These are phyloP conservation scores for Gadus macrocephalus DNA, from an alignment of 2,113 vertebrate genomes.

Conservation along the genomic window DNA sequence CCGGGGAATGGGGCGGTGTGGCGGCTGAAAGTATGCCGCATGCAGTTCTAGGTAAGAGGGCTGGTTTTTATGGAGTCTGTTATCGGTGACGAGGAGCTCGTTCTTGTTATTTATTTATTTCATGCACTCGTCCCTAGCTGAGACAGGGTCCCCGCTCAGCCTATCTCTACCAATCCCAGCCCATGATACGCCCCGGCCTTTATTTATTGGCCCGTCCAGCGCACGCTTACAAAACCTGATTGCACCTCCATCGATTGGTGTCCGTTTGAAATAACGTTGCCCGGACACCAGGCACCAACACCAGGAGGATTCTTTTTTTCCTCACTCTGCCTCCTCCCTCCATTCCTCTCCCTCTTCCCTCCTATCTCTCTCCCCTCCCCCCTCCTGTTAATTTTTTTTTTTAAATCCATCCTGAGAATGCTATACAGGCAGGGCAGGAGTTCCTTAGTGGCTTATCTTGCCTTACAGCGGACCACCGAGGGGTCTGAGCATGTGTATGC, in stretches of 20 bases:
- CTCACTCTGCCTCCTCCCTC: background rate
- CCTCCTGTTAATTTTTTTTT: constrained; percentile 12
- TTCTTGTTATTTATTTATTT: background rate
- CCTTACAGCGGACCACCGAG: constrained; percentile 50
- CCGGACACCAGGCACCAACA: constrained; percentile 33
- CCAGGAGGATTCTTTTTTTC: constrained; percentile 10
- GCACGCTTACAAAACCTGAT: constrained; percentile 49
- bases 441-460: constrained; percentile 49
- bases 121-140: constrained; percentile 29
- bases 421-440: constrained; percentile 23
- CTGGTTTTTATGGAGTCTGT: constrained; percentile 7
- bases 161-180: constrained; percentile 8
- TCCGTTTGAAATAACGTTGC: constrained; percentile 51
- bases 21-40: constrained; percentile 20
- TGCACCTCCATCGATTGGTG: constrained; percentile 53
- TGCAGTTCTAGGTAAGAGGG: constrained; percentile 23
- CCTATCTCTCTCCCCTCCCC: background rate
- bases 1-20: too few relatives aligned
- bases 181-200: constrained; percentile 36
- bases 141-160: constrained; percentile 17
- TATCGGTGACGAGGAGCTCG: constrained; percentile 37
- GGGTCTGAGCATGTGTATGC: constrained; percentile 47
- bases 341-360: constrained; percentile 1
- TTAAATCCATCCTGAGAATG: constrained; percentile 40
- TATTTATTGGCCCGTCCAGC: constrained; percentile 42